Percentiles rank a stretch among this genome's conserved stretches.
Evolutionary conservation across 2,888 invertebrate genomes (phyloP).

Genomic region (Lasioglossum marginatum): DNA sequence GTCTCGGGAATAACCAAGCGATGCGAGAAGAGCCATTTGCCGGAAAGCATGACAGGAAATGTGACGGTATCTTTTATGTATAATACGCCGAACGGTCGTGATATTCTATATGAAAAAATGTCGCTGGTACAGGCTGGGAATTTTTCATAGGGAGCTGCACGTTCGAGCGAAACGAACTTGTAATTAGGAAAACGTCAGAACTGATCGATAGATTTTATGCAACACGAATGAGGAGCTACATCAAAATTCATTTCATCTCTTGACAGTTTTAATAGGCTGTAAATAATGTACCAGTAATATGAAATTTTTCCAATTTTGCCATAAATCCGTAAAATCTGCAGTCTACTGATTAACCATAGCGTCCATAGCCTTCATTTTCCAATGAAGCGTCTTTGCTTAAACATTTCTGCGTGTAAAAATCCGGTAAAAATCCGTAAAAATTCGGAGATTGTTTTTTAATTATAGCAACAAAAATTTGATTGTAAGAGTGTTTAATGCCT

Average conservation of each 20-base stretch:
- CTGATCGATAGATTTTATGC: neutral
- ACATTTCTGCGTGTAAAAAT: no score
- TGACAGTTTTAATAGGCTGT: neutral
- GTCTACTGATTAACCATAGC: no score
- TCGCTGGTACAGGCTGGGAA: neutral
- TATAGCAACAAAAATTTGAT: neutral
- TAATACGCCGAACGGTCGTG: neutral
- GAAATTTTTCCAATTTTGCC: neutral
- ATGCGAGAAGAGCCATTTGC: neutral
- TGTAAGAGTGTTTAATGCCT: neutral
- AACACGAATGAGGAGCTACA: neutral
- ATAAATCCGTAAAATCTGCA: no score
- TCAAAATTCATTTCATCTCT: neutral
- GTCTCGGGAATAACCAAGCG: neutral
- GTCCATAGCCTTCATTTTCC: no score
- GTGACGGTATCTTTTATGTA: neutral
- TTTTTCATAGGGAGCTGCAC: neutral
- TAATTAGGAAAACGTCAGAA: neutral
- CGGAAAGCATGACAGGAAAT: neutral
- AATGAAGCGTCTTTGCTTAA: no score
- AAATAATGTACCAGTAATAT: neutral
- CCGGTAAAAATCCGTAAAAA: no score
- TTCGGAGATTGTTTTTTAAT: no score
- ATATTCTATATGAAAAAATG: conserved; percentile 7
- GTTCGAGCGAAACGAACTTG: neutral